phyloP scores from a whole-genome alignment of 2,113 vertebrate genomes.

The Stegastes partitus region DNA sequence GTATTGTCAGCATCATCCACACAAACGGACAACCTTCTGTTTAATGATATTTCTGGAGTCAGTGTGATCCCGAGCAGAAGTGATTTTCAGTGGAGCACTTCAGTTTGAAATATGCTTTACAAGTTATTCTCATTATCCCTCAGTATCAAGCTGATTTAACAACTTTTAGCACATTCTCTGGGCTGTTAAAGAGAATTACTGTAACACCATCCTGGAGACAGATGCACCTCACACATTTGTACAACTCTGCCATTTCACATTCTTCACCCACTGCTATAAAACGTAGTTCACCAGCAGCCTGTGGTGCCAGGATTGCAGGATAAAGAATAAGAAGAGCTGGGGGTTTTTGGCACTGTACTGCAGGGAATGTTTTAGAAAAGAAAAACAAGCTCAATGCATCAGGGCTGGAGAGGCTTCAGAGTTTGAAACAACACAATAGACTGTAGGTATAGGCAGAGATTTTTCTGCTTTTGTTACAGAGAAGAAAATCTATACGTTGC shows the following conservation, averaged over 20 bases:
- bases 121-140: not conserved
- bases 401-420: not conserved
- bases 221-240: constrained; percentile 28
- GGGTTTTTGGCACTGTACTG: constrained; percentile 18
- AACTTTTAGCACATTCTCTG: not conserved
- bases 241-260: constrained; percentile 16
- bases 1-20: not conserved
- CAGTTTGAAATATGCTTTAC: not conserved
- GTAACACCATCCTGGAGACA: not conserved
- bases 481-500: not conserved
- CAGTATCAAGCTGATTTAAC: not conserved
- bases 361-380: constrained; percentile 27
- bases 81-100: not conserved
- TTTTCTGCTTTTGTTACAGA: not conserved
- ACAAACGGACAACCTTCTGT: not conserved
- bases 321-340: constrained; percentile 10
- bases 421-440: not conserved
- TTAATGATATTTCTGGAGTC: not conserved
- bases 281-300: constrained; percentile 16
- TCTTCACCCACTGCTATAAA: constrained; percentile 7
- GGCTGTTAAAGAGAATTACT: constrained; percentile 2
- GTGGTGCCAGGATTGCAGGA: constrained; percentile 16
- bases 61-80: not conserved
- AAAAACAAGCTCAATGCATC: constrained; percentile 5
- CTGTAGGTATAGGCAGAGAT: not conserved